Base-by-base conservation (phyloP, 2,797 vertebrate genomes). In the Acridotheres tristis region DNA sequence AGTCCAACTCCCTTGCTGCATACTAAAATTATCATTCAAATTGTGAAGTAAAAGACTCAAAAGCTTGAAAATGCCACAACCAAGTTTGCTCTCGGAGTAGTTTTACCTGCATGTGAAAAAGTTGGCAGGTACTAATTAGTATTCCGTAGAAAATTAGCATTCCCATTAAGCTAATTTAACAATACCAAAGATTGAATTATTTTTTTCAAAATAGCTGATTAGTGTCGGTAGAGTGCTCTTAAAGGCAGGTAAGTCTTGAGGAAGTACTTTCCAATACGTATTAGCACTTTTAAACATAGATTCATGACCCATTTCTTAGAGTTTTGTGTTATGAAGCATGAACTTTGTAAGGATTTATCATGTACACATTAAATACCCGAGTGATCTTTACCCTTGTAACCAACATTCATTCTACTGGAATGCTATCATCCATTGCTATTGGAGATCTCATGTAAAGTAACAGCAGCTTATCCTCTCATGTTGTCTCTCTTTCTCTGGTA, bases 131-230 rank as follows among this genome's bases (percentile, higher is more conserved):
- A 32, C 16, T 84, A 65, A 86, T 66, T 58, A 91, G 25, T 54
- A 72, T 74, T 65, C 65, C 68, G 34, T 36, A 74, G 65, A 72
- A 79, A 51, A 34, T 82, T n/a, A 85, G 5, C 36, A 38, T 79
- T 93, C 16, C 36, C 13, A 45, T 73, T 87, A 67, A 85, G 45
- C n/a, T 71, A 76, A 89, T 89, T 62, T 55, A 89, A 59, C 59
- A 76, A 63, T 55, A n/a, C 29, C 47, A 62, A 93, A 67, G 63
- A 42, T 7, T n/a, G 22, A 59, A 59, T 58, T 73, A 20, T 76
- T 88, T 93, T 93, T 76, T 82, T 82, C 42, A 61, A 68, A 90
- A 53, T 61, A 85, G 23, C 26, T 93, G 85, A 77, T 91, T 87
- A 74, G 16, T 29, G 17, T 22, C 0, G 1, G 34, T 72, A 50